Evolutionary conservation across 2,888 invertebrate genomes (phyloP).

Genomic region (Drosophila borealis): DNA sequence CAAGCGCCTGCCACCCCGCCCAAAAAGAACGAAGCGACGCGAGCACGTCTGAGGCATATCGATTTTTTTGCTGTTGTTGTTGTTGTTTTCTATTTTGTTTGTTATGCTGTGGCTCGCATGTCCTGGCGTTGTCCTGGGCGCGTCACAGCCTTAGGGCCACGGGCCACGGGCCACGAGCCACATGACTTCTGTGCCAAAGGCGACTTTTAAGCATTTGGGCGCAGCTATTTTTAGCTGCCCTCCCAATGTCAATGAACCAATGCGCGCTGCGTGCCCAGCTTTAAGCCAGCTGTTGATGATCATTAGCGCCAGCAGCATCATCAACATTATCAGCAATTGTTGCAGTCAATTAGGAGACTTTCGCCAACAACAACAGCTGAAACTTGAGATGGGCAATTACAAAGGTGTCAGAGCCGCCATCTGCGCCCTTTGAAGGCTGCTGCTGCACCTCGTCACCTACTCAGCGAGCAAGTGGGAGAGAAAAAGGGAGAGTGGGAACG

Average conservation of each 20-base stretch:
- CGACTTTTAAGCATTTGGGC: slow-evolving; percentile 57
- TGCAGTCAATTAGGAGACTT: slow-evolving; percentile 36
- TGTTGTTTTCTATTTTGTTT: slow-evolving; percentile 14
- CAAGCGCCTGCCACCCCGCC: slow-evolving; percentile 21
- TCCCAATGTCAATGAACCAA: slow-evolving; percentile 70
- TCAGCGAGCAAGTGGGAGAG: too few relatives aligned
- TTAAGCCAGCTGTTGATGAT: slow-evolving; percentile 2
- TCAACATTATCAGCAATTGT: slow-evolving; percentile 5
- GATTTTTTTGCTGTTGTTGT: slow-evolving; percentile 65
- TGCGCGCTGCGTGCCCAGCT: slow-evolving; percentile 5
- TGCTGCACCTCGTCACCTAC: slow-evolving; percentile 47
- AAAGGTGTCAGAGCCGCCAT: slow-evolving; percentile 15
- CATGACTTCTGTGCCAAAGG: slow-evolving; percentile 47
- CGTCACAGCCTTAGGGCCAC: slow-evolving; percentile 42
- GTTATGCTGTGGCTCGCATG: slow-evolving; percentile 27
- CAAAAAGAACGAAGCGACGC: slow-evolving; percentile 37
- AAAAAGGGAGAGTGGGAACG: background rate
- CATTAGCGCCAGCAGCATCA: background rate
- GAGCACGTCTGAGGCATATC: slow-evolving; percentile 80
- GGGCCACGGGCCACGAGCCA: slow-evolving; percentile 8
- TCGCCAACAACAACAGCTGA: slow-evolving; percentile 12
- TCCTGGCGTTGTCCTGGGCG: slow-evolving; percentile 52
- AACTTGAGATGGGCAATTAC: slow-evolving; percentile 22
- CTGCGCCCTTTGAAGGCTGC: slow-evolving; percentile 18
- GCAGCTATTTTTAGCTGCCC: slow-evolving; percentile 65